Percentiles rank a stretch among this genome's conserved stretches.
Evolutionary conservation across 2,888 invertebrate genomes (phyloP).

Genomic region (Strigamia transsilvanica): DNA sequence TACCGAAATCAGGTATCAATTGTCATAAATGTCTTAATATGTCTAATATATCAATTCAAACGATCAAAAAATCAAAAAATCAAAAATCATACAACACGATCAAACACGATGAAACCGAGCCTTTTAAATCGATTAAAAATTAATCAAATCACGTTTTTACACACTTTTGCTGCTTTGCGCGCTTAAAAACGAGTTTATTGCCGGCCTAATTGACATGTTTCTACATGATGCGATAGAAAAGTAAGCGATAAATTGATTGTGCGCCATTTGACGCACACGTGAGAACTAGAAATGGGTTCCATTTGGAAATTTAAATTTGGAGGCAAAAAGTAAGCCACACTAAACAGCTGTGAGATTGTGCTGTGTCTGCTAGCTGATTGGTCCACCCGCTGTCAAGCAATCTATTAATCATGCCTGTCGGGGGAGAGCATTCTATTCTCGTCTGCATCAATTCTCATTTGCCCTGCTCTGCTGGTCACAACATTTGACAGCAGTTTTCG

Average conservation of each 20-base stretch:
- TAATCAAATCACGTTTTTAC: too few species aligned
- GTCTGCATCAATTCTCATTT: constrained; percentile 52
- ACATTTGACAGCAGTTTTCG: not conserved
- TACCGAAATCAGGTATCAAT: constrained; percentile 55
- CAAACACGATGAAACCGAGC: too few species aligned
- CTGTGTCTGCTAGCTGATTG: constrained; percentile 52
- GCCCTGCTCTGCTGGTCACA: constrained; percentile 22
- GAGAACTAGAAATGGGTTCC: constrained; percentile 42
- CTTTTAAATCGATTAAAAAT: too few species aligned
- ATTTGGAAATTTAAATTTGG: constrained; percentile 56
- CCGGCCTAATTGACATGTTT: not conserved
- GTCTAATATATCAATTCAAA: too few species aligned
- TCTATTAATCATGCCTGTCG: constrained; percentile 56
- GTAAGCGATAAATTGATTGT: constrained; percentile 1
- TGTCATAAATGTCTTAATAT: not conserved
- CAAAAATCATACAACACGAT: too few species aligned
- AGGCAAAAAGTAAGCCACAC: constrained; percentile 55
- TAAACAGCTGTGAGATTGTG: constrained; percentile 55
- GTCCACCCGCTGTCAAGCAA: constrained; percentile 55
- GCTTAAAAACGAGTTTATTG: not conserved
- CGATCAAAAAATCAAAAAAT: too few species aligned
- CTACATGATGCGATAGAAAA: not conserved
- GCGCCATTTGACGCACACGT: constrained; percentile 13
- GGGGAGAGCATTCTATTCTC: constrained; percentile 51
- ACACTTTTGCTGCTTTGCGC: not conserved